These are phyloP conservation scores for Tichodroma muraria DNA, from an alignment of 2,113 vertebrate species.

Conservation along the genomic window DNA sequence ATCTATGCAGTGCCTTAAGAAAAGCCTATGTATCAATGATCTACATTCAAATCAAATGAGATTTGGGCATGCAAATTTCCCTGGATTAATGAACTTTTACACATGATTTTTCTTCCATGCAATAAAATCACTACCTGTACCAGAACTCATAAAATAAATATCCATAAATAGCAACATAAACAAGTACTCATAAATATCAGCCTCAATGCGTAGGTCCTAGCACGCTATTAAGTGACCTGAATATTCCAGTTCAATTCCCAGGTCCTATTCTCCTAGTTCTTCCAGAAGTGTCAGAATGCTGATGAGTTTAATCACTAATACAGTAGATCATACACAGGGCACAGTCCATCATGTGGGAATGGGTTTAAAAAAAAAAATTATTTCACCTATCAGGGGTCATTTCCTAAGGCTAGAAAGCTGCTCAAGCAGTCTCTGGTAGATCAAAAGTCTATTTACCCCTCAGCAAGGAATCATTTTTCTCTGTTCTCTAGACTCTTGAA, in stretches of 20 bases:
- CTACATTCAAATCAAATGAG: neutral
- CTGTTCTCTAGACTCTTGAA: slow-evolving; percentile 8
- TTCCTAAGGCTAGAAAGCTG: slow-evolving; percentile 22
- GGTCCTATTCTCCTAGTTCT: neutral
- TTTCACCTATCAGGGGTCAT: slow-evolving; percentile 8
- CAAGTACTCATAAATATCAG: neutral
- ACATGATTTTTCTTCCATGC: neutral
- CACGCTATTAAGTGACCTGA: neutral
- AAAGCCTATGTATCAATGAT: neutral
- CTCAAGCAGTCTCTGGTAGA: neutral
- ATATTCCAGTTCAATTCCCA: neutral
- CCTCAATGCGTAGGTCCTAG: neutral
- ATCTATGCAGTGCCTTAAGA: neutral
- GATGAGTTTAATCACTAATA: neutral
- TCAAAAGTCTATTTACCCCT: slow-evolving; percentile 33
- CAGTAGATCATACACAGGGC: neutral
- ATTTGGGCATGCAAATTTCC: neutral
- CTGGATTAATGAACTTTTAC: neutral
- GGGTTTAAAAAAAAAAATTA: neutral
- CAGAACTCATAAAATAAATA: neutral
- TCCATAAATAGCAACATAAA: neutral
- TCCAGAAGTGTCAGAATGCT: neutral
- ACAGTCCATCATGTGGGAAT: neutral
- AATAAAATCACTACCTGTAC: neutral
- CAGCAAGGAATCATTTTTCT: slow-evolving; percentile 27